These are phyloP conservation scores for Cassiopea andromeda DNA, from an alignment of 30 jellyfish, hydroid and myxozoan species.

Conservation along the genomic window DNA sequence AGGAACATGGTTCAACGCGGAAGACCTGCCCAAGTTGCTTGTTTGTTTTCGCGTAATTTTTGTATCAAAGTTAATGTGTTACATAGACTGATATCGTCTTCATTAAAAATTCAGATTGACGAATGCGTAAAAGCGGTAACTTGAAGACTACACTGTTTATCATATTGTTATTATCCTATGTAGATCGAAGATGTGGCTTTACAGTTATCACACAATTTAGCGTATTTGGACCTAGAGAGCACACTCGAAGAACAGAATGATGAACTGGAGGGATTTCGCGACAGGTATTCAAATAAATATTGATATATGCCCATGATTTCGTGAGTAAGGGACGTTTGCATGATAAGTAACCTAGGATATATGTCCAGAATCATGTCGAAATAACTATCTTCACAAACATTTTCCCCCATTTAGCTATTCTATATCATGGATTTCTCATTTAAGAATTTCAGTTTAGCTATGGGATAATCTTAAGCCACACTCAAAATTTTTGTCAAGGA, in stretches of 20 bases:
- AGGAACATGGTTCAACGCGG: background rate
- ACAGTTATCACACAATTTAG: constrained; percentile 94
- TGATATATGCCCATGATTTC: constrained; percentile 38
- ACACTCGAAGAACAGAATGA: constrained; percentile 97
- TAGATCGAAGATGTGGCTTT: constrained; percentile 97
- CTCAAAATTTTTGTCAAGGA: background rate
- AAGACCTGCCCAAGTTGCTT: constrained; percentile 21
- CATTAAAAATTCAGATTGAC: background rate
- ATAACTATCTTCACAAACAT: background rate
- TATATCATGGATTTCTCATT: background rate
- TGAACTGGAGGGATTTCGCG: constrained; percentile 97
- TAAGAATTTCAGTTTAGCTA: background rate
- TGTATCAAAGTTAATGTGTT: constrained; percentile 22
- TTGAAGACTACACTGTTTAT: background rate
- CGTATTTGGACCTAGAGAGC: constrained; percentile 93
- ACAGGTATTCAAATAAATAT: constrained; percentile 77
- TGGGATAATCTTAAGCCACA: background rate
- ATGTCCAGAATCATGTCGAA: background rate
- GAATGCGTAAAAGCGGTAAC: background rate
- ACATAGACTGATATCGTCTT: background rate
- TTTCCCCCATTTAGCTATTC: background rate
- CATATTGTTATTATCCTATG: constrained; percentile 4
- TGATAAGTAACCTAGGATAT: constrained; percentile 7
- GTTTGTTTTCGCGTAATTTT: constrained; percentile 27
- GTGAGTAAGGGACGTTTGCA: constrained; percentile 7